Conservation (phyloP, 1,140 invertebrate species). For the Hestina assimilis region DNA sequence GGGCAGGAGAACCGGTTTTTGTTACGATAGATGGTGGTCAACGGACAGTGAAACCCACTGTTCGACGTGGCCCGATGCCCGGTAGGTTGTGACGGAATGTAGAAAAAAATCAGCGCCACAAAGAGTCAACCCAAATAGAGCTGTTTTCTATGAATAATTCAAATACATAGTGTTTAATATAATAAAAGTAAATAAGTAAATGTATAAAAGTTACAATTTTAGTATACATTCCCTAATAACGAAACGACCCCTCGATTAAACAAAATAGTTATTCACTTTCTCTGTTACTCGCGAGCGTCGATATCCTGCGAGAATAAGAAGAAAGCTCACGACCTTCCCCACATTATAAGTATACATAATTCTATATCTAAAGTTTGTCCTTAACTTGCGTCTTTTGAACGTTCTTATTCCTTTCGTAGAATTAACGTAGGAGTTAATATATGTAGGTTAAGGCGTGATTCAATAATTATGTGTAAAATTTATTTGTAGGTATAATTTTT, state of each 20-base stretch:
- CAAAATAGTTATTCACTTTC: conserved; percentile 6
- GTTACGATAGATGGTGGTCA: conserved; percentile 54
- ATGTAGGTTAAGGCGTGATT: no score
- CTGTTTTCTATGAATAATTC: no score
- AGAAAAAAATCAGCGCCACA: not conserved
- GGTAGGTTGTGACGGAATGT: conserved; percentile 22
- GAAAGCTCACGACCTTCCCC: conserved; percentile 8
- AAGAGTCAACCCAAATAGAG: no score
- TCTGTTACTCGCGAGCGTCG: conserved; percentile 9
- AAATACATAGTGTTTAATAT: no score
- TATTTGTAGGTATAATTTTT: not conserved
- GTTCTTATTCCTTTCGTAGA: no score
- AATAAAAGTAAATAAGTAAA: no score
- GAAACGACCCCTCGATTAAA: not conserved
- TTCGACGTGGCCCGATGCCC: conserved; percentile 35
- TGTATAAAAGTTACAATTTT: no score
- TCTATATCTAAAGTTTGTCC: not conserved
- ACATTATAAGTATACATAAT: not conserved
- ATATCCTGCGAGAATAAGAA: conserved; percentile 8
- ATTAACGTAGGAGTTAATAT: no score
- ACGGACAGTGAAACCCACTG: conserved; percentile 52
- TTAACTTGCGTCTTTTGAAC: conserved; percentile 1
- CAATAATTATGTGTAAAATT: not conserved
- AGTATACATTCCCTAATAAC: not conserved
- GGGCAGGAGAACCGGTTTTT: conserved; percentile 69